Percentiles rank a stretch among this genome's conserved stretches.
Conservation (phyloP, 2,888 invertebrate species). For the Acleris holmiana region DNA sequence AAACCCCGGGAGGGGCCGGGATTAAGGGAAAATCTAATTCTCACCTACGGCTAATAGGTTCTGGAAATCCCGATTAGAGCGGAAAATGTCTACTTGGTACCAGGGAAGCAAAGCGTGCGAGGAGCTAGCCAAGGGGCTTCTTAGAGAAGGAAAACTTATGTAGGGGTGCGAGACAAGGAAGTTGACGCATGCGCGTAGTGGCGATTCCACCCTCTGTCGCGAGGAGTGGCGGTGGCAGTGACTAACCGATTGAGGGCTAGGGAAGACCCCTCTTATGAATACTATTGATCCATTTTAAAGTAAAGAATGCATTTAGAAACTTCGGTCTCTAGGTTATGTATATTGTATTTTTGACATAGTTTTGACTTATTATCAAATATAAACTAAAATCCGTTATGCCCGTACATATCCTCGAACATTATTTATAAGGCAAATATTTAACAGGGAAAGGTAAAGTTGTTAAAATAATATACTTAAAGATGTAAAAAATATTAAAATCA, state of each 20-base stretch:
- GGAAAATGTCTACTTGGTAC: slow-evolving; percentile 81
- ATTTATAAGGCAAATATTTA: no score
- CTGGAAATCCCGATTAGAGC: slow-evolving; percentile 83
- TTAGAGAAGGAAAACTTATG: slow-evolving; percentile 58
- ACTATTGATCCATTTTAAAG: neutral
- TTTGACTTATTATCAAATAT: no score
- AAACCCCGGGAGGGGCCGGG: slow-evolving; percentile 44
- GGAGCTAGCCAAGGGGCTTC: slow-evolving; percentile 43
- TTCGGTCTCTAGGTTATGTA: no score
- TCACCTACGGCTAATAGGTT: slow-evolving; percentile 65
- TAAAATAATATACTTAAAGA: no score
- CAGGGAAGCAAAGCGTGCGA: slow-evolving; percentile 57
- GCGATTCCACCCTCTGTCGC: slow-evolving; percentile 8
- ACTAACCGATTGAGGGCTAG: neutral
- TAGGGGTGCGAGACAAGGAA: slow-evolving; percentile 57
- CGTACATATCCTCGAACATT: no score
- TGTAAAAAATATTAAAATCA: no score
- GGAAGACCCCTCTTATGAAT: no score
- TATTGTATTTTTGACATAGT: no score
- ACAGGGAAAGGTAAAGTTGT: no score
- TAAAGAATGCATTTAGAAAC: neutral
- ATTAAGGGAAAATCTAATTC: slow-evolving; percentile 72
- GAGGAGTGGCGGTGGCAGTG: neutral
- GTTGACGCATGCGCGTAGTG: slow-evolving; percentile 55
- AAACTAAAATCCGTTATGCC: no score